phyloP scores from a whole-genome alignment of 2,888 invertebrate species.

The Synergus umbraculus region DNA sequence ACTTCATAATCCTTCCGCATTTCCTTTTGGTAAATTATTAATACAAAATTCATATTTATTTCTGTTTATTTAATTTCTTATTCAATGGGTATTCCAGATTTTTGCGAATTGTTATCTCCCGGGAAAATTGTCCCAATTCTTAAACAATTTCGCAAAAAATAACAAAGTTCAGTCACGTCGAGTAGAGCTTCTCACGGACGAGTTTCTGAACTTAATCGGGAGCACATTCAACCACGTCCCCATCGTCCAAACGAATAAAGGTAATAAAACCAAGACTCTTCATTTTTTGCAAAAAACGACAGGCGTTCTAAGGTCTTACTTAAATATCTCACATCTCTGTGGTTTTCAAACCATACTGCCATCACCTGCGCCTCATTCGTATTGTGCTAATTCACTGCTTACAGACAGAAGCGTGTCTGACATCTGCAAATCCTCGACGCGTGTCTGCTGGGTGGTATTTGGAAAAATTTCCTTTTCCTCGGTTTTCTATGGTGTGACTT shows the following conservation, averaged over 20 bases:
- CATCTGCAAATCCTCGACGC: slow-evolving; percentile 3
- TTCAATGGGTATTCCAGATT: no score
- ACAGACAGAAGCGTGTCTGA: slow-evolving; percentile 3
- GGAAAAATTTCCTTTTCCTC: not conserved
- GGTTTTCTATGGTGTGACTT: not conserved
- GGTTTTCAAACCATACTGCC: not conserved
- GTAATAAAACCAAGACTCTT: not conserved
- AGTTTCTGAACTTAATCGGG: slow-evolving; percentile 14
- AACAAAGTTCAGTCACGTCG: not conserved
- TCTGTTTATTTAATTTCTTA: not conserved
- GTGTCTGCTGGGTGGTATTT: not conserved
- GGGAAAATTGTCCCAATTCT: not conserved
- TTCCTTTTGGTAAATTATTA: not conserved
- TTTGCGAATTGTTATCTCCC: no score
- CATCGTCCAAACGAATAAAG: not conserved
- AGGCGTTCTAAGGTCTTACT: slow-evolving; percentile 11
- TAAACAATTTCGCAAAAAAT: not conserved
- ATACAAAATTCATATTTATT: no score
- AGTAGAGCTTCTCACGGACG: not conserved
- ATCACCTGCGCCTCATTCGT: not conserved
- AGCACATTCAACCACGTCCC: not conserved
- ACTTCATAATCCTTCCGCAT: not conserved
- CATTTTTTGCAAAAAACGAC: not conserved
- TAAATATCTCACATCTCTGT: slow-evolving; percentile 10
- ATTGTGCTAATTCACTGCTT: not conserved